These are phyloP conservation scores for Leptinotarsa texana DNA, from an alignment of 1,140 invertebrate genomes.

Conservation along the genomic window DNA sequence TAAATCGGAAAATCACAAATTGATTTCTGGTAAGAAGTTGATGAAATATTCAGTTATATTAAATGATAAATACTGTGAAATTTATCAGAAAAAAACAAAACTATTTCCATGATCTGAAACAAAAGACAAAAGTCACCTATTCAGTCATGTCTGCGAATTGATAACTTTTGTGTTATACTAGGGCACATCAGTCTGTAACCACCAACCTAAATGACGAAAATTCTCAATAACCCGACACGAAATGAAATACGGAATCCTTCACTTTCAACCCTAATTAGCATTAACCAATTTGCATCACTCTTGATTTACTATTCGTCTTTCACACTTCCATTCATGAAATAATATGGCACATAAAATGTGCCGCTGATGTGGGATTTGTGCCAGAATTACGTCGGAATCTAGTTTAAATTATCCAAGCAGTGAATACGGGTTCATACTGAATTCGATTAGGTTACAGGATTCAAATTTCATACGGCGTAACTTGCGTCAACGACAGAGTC, in stretches of 20 bases:
- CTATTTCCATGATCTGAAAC: too few relatives aligned
- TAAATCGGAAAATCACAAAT: too few relatives aligned
- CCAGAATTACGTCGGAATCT: not conserved
- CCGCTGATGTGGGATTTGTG: not conserved
- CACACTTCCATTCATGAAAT: slow-evolving; percentile 8
- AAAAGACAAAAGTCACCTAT: too few relatives aligned
- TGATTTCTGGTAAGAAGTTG: too few relatives aligned
- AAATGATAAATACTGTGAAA: too few relatives aligned
- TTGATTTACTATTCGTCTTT: not conserved
- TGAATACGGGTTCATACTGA: slow-evolving; percentile 2
- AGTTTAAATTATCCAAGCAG: not conserved
- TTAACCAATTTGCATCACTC: slow-evolving; percentile 14
- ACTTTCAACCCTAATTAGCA: slow-evolving; percentile 9
- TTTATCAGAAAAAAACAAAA: too few relatives aligned
- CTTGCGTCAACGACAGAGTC: slow-evolving; percentile 4
- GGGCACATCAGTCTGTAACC: too few relatives aligned
- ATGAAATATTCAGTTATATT: too few relatives aligned
- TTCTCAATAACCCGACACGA: not conserved
- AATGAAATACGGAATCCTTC: slow-evolving; percentile 3
- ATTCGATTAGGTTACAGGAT: slow-evolving; percentile 7
- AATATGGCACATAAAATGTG: not conserved
- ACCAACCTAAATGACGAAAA: too few relatives aligned
- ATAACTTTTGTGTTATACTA: too few relatives aligned
- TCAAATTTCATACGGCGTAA: not conserved
- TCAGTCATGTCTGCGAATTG: too few relatives aligned